These are phyloP conservation scores for Aleiodes testaceus DNA, from an alignment of 2,888 invertebrate genomes.

Conservation along the genomic window DNA sequence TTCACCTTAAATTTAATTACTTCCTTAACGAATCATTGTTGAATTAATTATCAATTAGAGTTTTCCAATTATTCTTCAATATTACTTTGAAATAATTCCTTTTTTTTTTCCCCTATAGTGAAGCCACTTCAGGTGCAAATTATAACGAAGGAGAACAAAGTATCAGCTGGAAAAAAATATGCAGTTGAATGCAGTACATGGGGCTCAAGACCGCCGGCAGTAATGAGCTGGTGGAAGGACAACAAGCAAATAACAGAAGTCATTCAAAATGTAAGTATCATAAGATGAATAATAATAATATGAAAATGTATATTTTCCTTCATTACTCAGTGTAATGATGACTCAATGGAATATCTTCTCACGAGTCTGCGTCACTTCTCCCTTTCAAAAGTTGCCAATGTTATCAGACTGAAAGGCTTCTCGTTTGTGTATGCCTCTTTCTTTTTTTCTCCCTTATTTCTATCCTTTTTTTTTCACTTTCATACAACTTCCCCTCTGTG, in stretches of 20 bases:
- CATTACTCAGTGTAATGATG: background rate
- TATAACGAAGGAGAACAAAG: constrained; percentile 86
- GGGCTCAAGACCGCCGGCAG: constrained; percentile 89
- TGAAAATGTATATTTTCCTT: constrained; percentile 5
- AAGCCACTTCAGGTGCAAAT: constrained; percentile 90
- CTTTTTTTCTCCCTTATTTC: constrained; percentile 12
- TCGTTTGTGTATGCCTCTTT: constrained; percentile 34
- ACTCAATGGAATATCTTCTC: background rate
- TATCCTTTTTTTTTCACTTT: constrained; percentile 42
- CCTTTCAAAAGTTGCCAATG: constrained; percentile 10
- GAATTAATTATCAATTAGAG: no score
- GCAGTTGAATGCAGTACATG: constrained; percentile 90
- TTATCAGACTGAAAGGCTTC: constrained; percentile 49
- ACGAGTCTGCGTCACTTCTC: background rate
- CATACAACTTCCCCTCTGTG: constrained; percentile 20
- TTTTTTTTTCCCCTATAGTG: constrained; percentile 85
- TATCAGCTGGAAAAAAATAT: constrained; percentile 89
- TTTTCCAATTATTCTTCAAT: background rate
- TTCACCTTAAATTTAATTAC: background rate
- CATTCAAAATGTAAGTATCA: constrained; percentile 85
- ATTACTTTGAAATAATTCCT: constrained; percentile 35
- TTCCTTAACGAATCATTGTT: background rate
- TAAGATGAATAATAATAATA: constrained; percentile 14
- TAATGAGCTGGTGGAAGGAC: constrained; percentile 93
- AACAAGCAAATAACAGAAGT: constrained; percentile 85